Conservation (phyloP, 1,140 invertebrate genomes). For the Drosophila murphyi region DNA sequence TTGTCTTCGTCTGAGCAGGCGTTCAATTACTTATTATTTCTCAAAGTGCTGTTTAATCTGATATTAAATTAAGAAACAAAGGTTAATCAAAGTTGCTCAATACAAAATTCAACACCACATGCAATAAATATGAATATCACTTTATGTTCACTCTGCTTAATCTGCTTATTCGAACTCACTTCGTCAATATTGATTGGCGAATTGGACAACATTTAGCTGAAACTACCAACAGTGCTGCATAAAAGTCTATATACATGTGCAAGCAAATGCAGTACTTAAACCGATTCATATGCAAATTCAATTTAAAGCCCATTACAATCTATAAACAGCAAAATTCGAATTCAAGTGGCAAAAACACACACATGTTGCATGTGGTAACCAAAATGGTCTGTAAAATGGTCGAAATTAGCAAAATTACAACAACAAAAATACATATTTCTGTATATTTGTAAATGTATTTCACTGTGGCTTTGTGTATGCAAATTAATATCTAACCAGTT, state of each 20-base stretch:
- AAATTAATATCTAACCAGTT: conserved; percentile 46
- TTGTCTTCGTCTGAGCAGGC: neutral
- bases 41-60: neutral
- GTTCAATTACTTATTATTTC: neutral
- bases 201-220: conserved; percentile 1
- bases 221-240: conserved; percentile 1
- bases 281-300: conserved; percentile 34
- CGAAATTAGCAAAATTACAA: conserved; percentile 15
- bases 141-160: neutral
- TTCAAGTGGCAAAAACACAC: conserved; percentile 34
- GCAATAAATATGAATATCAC: neutral
- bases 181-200: neutral
- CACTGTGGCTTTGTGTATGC: neutral
- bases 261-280: conserved; percentile 4
- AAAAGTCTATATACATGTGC: neutral
- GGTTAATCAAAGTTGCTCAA: neutral
- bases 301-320: conserved; percentile 47
- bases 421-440: neutral
- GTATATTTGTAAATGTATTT: neutral
- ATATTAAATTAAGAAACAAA: neutral
- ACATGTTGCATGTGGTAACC: conserved; percentile 42
- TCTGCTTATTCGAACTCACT: conserved; percentile 14
- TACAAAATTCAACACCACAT: neutral
- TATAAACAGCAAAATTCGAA: conserved; percentile 37
- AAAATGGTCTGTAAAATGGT: conserved; percentile 8